phyloP scores from a whole-genome alignment of 2,113 vertebrate species.

The Oncorhynchus nerka region DNA sequence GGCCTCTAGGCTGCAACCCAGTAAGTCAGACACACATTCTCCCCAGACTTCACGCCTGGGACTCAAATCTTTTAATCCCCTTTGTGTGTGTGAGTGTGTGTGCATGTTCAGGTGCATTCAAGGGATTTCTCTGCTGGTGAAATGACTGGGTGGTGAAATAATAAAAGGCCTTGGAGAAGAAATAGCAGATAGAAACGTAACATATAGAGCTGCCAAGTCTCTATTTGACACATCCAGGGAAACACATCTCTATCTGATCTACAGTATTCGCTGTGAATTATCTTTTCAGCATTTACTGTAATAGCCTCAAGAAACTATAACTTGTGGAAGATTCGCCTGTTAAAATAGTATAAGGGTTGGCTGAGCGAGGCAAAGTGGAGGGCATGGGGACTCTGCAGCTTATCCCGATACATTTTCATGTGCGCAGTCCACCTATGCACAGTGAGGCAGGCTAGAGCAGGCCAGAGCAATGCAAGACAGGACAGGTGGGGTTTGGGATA shows the following conservation, averaged over 20 bases:
- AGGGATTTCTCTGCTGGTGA: slow-evolving; percentile 4
- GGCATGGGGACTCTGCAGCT: slow-evolving; percentile 60
- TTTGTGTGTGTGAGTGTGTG: slow-evolving; percentile 21
- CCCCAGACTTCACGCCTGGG: slow-evolving; percentile 44
- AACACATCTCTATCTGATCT: slow-evolving; percentile 33
- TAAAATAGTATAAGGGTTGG: slow-evolving; percentile 65
- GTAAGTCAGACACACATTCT: slow-evolving; percentile 38
- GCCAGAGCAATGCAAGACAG: slow-evolving; percentile 56
- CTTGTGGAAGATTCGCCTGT: slow-evolving; percentile 56
- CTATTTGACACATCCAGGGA: not conserved
- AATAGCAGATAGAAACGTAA: no score
- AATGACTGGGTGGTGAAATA: not conserved
- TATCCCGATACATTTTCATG: slow-evolving; percentile 75
- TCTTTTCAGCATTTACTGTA: slow-evolving; percentile 29
- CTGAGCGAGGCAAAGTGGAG: slow-evolving; percentile 50
- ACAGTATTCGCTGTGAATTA: not conserved
- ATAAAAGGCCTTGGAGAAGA: no score
- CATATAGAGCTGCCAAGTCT: no score
- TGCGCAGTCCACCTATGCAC: slow-evolving; percentile 61
- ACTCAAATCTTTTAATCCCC: slow-evolving; percentile 60
- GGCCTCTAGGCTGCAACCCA: slow-evolving; percentile 35
- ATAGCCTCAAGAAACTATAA: slow-evolving; percentile 44
- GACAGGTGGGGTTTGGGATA: slow-evolving; percentile 50
- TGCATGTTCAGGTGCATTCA: not conserved
- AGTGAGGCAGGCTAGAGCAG: slow-evolving; percentile 60